These are phyloP conservation scores for Dolichoris vasculosae DNA, from an alignment of 1,140 invertebrate genomes.

Conservation along the genomic window DNA sequence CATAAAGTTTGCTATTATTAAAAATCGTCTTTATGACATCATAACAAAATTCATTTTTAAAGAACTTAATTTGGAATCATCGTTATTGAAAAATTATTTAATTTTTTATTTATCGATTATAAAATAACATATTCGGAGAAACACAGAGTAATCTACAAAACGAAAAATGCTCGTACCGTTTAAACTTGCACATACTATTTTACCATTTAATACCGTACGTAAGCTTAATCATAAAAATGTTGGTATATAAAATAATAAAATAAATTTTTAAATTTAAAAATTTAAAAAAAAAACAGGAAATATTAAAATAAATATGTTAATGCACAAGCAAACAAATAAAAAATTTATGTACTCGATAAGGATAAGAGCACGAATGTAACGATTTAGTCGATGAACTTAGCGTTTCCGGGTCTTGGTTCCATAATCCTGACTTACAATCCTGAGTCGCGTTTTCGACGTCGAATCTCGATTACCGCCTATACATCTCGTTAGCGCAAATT, in stretches of 20 bases:
- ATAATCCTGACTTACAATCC: too few species aligned
- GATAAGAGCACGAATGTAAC: neutral
- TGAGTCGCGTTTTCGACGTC: neutral
- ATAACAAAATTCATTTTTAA: too few species aligned
- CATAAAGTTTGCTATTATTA: too few species aligned
- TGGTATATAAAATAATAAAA: too few species aligned
- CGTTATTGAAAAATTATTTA: too few species aligned
- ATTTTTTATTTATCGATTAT: too few species aligned
- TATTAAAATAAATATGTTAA: neutral
- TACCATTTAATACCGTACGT: neutral
- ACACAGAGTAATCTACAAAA: neutral
- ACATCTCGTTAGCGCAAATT: neutral
- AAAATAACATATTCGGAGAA: neutral
- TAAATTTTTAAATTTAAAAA: too few species aligned
- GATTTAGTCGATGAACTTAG: neutral
- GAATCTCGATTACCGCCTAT: neutral
- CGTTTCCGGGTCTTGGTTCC: neutral
- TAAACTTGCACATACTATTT: neutral
- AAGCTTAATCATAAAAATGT: neutral
- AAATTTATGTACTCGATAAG: neutral
- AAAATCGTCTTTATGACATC: too few species aligned
- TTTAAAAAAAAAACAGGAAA: too few species aligned
- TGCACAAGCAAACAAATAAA: neutral
- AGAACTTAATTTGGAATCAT: too few species aligned
- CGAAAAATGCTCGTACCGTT: too few species aligned